Base-by-base conservation (phyloP, 2,797 vertebrate species). In the Hyperoplus immaculatus region DNA sequence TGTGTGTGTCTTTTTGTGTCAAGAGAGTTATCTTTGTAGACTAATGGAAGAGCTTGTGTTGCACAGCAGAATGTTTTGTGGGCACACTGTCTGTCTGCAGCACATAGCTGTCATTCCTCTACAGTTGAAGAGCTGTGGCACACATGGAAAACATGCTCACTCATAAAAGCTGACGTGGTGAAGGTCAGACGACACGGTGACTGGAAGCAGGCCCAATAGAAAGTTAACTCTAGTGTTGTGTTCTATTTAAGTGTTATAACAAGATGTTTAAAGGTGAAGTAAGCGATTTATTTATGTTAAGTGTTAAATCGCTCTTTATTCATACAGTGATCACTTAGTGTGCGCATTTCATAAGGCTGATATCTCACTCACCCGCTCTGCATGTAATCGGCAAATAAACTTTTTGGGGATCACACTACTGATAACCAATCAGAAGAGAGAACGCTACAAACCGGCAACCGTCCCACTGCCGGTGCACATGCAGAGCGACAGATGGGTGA, bases 1-100 rank as follows among this genome's bases (percentile, higher is more conserved):
- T 41, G 43, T 65, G 54, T 58, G 79, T 80, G 70, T 75, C 21
- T 83, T 77, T 82, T 80, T 72, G 72, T 78, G 68, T 38, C 18
- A 81, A 56, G 68, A 68, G 60, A 68, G 64, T 81, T 72, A 67
- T 84, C 71, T 65, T 59, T 69, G 56, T 75, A 62, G 76, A 71
- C 69, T 51, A 11, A 53, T 49, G 82, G 77, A 79, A 66, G 58
- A 69, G 38, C 29, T 46, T 15, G 53, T 10, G 42, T 36, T 5
- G 8, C 29, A 59, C 29, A 67, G 18, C 5, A 46, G 57, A 18
- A 56, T 42, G 56, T 62, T 14, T 72, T 81, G 69, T 45, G 63
- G 72, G 45, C 73, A 74, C 29, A 29, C 29, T 29, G 10, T 3
- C 49, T 6, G 69, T 54, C 56, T 55, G 3, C 64, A 58, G 8